Evolutionary conservation across 2,888 invertebrate species (phyloP), one percentile per base, ranked within the genome.

Genomic region (Rhagonycha fulva): DNA sequence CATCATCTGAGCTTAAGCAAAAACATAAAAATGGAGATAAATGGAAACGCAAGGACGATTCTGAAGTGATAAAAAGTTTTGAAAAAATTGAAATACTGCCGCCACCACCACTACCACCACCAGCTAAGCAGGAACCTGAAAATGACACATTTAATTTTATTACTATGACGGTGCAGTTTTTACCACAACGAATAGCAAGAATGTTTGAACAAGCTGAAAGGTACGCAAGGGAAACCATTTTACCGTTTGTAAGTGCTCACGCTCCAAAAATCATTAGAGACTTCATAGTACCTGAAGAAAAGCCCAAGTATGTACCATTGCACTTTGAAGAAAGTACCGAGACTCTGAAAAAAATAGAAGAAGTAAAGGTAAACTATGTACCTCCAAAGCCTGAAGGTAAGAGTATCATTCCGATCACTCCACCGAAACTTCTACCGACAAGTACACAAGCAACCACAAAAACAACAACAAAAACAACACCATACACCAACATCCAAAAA

Each of bases 171-270:
- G 94, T 96, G 0, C 96, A 96, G 85, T 91, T 95, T 83, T 88
- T 96, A 63, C 96, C 96, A 0, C 93, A 94, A 79, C 90, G 94
- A 11, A 87, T 96, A 2, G 94, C 94, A 0, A 93, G 93, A 4
- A 92, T 96, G 86, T 91, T 96, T 68, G 94, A 95, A 61, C 92
- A 95, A 81, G 96, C 95, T 0, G 96, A 96, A 84, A 90, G 93
- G 69, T 95, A 95, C 85, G 95, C 95, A 0, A 90, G 94, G 71
- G 93, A 94, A 85, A 95, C 94, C 0, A 88, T 95, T 2, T 86
- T 95, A 71, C 95, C 95, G 0, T 86, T 95, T 7, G 94, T 95
- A 10, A 94, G 94, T 12, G 93, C 93, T 66, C 94, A 95, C 86
- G 94, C 95, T 0, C 95, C 95, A 0, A 92, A 92, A 75, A 91